phyloP scores from a whole-genome alignment of 2,113 vertebrate genomes.

The Onychorhynchus coronatus region DNA sequence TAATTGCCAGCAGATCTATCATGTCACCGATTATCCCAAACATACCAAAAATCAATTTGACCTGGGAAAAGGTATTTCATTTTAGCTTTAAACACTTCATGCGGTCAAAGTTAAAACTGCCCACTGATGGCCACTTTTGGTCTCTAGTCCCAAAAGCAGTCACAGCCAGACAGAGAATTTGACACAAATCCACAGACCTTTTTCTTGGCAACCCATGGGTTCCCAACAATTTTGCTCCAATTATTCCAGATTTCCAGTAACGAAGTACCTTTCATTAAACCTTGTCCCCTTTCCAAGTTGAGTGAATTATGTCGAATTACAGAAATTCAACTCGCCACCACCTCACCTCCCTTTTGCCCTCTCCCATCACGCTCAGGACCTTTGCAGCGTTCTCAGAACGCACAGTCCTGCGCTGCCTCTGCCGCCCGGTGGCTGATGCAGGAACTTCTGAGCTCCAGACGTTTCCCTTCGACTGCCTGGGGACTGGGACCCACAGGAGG shows the following conservation, averaged over 20 bases:
- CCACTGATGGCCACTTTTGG: neutral
- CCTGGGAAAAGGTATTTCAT: neutral
- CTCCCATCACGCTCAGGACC: rapidly evolving
- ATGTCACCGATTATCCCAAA: neutral
- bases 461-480: neutral
- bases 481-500: too few species aligned
- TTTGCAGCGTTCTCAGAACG: neutral
- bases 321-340: neutral
- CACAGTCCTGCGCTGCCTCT: neutral
- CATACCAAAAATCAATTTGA: neutral
- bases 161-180: neutral
- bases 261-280: neutral
- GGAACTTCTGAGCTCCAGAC: neutral
- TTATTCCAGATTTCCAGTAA: neutral
- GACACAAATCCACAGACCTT: neutral
- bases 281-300: neutral
- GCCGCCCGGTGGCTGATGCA: neutral
- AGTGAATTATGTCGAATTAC: neutral
- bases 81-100: neutral
- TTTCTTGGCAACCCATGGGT: neutral
- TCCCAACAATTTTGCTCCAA: neutral
- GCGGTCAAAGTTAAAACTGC: neutral
- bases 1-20: neutral
- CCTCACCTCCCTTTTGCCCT: neutral
- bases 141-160: neutral